Base-by-base conservation (phyloP, 2,113 vertebrate species). In the Ophiodon elongatus region DNA sequence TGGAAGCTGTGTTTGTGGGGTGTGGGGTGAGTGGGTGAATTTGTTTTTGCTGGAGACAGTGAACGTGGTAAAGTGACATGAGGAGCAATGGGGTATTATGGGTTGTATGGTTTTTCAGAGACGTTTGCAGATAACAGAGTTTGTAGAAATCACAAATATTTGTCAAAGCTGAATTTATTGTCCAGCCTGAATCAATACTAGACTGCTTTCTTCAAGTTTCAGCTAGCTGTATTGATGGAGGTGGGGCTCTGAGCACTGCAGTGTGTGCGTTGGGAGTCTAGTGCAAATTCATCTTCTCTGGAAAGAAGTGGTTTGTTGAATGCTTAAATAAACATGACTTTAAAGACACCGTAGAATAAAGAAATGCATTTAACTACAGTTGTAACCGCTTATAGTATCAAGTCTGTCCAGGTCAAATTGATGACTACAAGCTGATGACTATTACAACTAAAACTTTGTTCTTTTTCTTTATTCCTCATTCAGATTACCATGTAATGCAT, bases 101-200 rank as follows among this genome's bases (percentile, higher is more conserved):
- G 4, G 56, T 27, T 54, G 25, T 2, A 8, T 65, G 37, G 6
- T 66, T 74, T 54, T 63, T 45, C 23, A 50, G 70, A 21, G 43
- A 7, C 0, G 17, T 37, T 86, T 73, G 41, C 17, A 78, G 56
- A 21, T 19, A 62, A 21, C 29, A 57, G 47, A 21, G 21, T 84
- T 79, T 75, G 25, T 62, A 80, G 73, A 79, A 76, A 79, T 75
- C 71, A 60, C 2, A 86, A 71, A 57, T 83, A 76, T 77, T 1
- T 76, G 85, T 92, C 67, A 60, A 57, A 57, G 66, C 13, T 21
- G 35, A 80, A 57, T 76, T 64, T 79, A 79, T 45, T 80, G 73
- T 85, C 72, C 56, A 60, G 57, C 27, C 57, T 50, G 27, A 73
- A 59, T 86, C 80, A 64, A 79, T 54, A 65, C 11, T 15, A 19